Base-by-base conservation (phyloP, 2,113 vertebrate species). In the Riparia riparia region DNA sequence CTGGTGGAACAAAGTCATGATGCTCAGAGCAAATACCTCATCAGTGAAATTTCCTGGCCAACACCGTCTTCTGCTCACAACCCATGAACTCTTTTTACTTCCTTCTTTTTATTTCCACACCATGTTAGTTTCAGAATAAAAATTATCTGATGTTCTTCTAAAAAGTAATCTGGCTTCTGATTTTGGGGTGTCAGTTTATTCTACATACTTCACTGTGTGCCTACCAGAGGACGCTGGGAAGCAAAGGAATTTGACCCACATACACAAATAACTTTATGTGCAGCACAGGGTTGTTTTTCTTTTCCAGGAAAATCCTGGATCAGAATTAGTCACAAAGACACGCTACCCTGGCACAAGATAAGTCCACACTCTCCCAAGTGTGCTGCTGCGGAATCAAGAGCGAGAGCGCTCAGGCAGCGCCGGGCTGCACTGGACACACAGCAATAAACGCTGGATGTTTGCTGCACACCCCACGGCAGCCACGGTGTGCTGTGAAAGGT, bases 281-380 rank as follows among this genome's bases (percentile, higher is more conserved):
- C 60, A 73, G 74, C 71, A 24, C 7, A 0, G 68, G 19, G 71
- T 66, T 89, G 24, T 78, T 95, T 88, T 89, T 77, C 88, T 80
- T 88, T 92, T 86, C 92, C 96, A 89, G 61, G 92, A 93, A 92
- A 96, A 82, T 44, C 64, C 82, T 93, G 82, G 68, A 78, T 56
- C 68, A 78, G 56, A 95, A 80, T 94, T 70, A 91, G 63, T 91
- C 86, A 82, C 60, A 80, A 87, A 94, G 95, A 64, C 83, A 51
- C 0, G 3, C 58, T 85, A 70, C 66, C 79, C 89, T 73, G 95
- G 91, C 81, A 81, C 80, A 95, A 95, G 74, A 70, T 90, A 29
- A 94, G 94, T 91, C 86, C 96, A 86, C 95, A 93, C 96, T 95
- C 93, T 96, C 93, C 84, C 91, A 93, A 95, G 93, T 80, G 95